phyloP scores from a whole-genome alignment of 1,140 invertebrate species.

The Bombus waltoni region DNA sequence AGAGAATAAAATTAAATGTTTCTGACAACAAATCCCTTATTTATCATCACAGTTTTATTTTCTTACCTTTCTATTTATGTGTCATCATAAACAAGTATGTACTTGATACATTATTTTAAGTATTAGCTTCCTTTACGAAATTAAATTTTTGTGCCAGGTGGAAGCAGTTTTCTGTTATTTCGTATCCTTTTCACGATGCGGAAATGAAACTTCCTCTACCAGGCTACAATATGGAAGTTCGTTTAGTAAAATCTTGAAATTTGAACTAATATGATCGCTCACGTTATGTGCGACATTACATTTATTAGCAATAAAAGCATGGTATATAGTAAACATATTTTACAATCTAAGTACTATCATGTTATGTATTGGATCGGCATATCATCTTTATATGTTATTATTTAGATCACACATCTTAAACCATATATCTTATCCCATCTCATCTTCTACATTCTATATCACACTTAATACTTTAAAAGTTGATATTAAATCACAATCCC shows the following conservation, averaged over 20 bases:
- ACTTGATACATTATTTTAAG: neutral
- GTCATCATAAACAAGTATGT: no score
- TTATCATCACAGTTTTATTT: neutral
- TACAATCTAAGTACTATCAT: no score
- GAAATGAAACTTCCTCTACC: constrained; percentile 1
- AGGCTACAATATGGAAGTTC: no score
- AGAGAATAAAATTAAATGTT: neutral
- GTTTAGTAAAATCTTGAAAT: neutral
- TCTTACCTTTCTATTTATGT: neutral
- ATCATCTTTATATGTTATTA: no score
- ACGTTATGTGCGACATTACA: neutral
- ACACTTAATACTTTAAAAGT: neutral
- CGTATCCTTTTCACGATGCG: neutral
- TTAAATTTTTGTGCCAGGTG: neutral
- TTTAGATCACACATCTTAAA: no score
- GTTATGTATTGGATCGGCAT: no score
- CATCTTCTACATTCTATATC: neutral
- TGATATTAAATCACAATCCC: neutral
- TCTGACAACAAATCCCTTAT: neutral
- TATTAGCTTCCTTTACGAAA: neutral
- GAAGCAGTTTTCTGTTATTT: no score
- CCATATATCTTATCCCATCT: no score
- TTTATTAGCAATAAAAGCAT: neutral
- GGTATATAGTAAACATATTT: neutral
- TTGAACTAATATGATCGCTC: neutral